phyloP scores from a whole-genome alignment of 2,888 invertebrate species.

The Tethea ocularis region DNA sequence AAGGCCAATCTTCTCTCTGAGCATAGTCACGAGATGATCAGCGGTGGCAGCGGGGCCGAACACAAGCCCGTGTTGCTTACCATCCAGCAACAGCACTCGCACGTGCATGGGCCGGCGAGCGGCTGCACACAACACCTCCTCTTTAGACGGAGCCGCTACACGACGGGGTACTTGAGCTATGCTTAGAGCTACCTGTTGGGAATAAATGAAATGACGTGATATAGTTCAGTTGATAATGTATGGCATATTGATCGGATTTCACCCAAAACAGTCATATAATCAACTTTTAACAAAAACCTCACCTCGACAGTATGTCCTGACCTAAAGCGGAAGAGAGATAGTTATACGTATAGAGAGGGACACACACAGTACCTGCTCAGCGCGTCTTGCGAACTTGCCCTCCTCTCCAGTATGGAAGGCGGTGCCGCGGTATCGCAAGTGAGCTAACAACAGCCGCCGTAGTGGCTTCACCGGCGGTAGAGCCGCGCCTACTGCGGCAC shows the following conservation, averaged over 20 bases:
- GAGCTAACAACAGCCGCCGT: slow-evolving; percentile 93
- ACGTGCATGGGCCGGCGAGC: slow-evolving; percentile 96
- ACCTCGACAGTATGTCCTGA: too few relatives aligned
- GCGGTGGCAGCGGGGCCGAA: slow-evolving; percentile 97
- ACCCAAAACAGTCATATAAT: too few relatives aligned
- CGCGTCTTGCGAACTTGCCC: slow-evolving; percentile 96
- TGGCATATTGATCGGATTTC: too few relatives aligned
- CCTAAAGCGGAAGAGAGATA: slow-evolving; percentile 15
- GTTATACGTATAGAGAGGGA: neutral
- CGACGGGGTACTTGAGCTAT: slow-evolving; percentile 86
- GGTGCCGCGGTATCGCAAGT: slow-evolving; percentile 94
- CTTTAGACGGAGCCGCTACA: slow-evolving; percentile 95
- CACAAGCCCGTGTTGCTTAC: slow-evolving; percentile 96
- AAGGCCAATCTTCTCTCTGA: slow-evolving; percentile 95
- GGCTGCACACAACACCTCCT: slow-evolving; percentile 96
- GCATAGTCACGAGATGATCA: slow-evolving; percentile 93
- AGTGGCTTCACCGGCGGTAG: slow-evolving; percentile 94
- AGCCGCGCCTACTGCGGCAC: slow-evolving; percentile 85
- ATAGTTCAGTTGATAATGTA: too few relatives aligned
- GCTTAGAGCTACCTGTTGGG: slow-evolving; percentile 69
- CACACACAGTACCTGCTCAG: slow-evolving; percentile 87
- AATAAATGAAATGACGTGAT: too few relatives aligned
- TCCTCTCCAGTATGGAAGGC: slow-evolving; percentile 93
- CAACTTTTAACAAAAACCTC: too few relatives aligned
- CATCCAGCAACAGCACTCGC: slow-evolving; percentile 95